Evolutionary conservation across 2,113 vertebrate genomes (phyloP).

Genomic region (Pao palembangensis): DNA sequence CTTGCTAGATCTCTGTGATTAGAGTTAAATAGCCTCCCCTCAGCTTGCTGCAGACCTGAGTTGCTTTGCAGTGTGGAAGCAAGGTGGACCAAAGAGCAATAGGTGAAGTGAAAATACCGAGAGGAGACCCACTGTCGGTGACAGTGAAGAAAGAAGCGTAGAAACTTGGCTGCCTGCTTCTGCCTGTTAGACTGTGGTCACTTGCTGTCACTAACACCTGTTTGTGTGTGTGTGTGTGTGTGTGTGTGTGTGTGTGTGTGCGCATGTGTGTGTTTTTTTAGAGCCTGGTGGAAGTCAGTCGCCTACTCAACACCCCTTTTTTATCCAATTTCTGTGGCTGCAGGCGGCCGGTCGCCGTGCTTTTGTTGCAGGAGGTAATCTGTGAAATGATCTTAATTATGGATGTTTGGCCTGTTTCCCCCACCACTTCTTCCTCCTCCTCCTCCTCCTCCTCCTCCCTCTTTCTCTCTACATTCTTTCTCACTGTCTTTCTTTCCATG

Average conservation of each 20-base stretch:
- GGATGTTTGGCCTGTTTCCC: slow-evolving; percentile 70
- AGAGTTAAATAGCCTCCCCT: slow-evolving; percentile 63
- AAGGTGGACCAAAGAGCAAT: slow-evolving; percentile 6
- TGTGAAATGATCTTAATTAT: slow-evolving; percentile 83
- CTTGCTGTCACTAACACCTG: not conserved
- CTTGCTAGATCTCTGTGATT: slow-evolving; percentile 71
- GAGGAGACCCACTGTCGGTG: not conserved
- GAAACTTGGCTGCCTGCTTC: too few relatives aligned
- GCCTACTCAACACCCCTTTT: slow-evolving; percentile 70
- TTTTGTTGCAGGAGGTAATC: slow-evolving; percentile 81
- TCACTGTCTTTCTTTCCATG: slow-evolving; percentile 60
- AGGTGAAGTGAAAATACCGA: too few relatives aligned
- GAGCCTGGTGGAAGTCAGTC: slow-evolving; percentile 60
- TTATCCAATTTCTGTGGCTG: slow-evolving; percentile 72
- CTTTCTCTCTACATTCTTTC: slow-evolving; percentile 11
- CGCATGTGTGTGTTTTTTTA: slow-evolving; percentile 15
- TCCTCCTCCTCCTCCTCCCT: slow-evolving; percentile 28
- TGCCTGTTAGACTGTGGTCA: too few relatives aligned
- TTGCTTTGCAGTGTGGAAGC: slow-evolving; percentile 18
- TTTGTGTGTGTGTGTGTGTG: not conserved
- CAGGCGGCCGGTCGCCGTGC: slow-evolving; percentile 65
- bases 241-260: too few relatives aligned
- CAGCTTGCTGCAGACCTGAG: slow-evolving; percentile 34
- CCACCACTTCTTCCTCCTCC: slow-evolving; percentile 19
- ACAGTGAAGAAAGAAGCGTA: too few relatives aligned